These are phyloP conservation scores for Norana najaformis DNA, from an alignment of 2,888 invertebrate species.

Conservation along the genomic window DNA sequence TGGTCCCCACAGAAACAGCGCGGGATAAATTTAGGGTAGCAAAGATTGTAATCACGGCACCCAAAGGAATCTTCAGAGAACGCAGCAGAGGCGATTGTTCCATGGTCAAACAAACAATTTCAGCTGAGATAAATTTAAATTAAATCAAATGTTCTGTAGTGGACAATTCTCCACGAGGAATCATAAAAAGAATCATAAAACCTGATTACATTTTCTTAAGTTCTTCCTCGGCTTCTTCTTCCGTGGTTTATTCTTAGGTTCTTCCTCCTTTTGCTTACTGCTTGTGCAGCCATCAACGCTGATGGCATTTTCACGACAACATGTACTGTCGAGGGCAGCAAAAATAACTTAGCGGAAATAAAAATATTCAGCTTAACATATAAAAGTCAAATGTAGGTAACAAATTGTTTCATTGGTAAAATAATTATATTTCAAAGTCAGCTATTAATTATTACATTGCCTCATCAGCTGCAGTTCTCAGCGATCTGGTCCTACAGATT, in stretches of 20 bases:
- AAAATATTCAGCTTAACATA: background rate
- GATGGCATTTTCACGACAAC: background rate
- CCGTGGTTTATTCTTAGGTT: background rate
- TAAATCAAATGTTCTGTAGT: background rate
- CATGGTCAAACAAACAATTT: background rate
- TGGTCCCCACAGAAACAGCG: background rate
- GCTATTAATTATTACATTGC: background rate
- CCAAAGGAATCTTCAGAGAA: background rate
- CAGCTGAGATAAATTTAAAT: slow-evolving; percentile 2
- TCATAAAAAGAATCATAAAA: too few relatives aligned
- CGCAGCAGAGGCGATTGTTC: background rate
- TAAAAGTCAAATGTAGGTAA: background rate
- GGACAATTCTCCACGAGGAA: background rate
- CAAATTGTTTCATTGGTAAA: background rate
- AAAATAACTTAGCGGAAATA: background rate
- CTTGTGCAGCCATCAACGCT: background rate
- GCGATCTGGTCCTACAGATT: background rate
- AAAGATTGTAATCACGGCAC: background rate
- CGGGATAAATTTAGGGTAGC: background rate
- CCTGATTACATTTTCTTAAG: background rate
- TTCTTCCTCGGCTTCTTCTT: too few relatives aligned
- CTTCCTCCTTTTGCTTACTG: background rate
- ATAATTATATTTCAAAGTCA: background rate
- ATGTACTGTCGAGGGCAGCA: background rate
- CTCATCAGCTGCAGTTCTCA: background rate